These are phyloP conservation scores for Megalops atlanticus DNA, from an alignment of 2,113 vertebrate species.

Conservation along the genomic window DNA sequence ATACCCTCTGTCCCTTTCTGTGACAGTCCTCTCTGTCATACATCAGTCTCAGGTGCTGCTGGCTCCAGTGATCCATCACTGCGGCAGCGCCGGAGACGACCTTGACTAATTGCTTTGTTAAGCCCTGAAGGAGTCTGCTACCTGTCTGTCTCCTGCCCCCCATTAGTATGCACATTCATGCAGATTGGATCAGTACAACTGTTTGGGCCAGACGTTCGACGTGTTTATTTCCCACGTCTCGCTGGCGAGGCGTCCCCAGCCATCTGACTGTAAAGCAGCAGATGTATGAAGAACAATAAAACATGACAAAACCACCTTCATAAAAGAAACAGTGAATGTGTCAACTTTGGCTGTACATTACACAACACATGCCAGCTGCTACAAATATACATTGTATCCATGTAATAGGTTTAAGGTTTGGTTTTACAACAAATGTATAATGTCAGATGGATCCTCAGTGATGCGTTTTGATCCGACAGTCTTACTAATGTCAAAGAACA, in stretches of 20 bases:
- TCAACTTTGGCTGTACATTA: not conserved
- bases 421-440: not conserved
- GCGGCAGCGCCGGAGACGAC: constrained; percentile 44
- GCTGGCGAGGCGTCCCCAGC: not conserved
- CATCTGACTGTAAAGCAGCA: too few species aligned
- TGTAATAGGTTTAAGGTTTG: not conserved
- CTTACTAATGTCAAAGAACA: not conserved
- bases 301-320: not conserved
- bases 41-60: not conserved
- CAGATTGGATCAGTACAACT: constrained; percentile 44
- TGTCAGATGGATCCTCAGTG: not conserved
- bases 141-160: constrained; percentile 51
- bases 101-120: constrained; percentile 54
- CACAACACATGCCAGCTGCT: not conserved
- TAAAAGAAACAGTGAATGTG: not conserved
- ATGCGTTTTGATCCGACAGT: not conserved
- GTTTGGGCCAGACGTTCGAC: not conserved
- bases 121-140: constrained; percentile 47
- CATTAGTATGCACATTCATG: constrained; percentile 51
- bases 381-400: not conserved
- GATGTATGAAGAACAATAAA: not conserved
- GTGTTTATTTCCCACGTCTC: not conserved
- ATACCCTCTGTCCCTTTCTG: not conserved
- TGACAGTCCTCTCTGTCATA: not conserved
- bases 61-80: constrained; percentile 33